phyloP scores from a whole-genome alignment of 2,797 vertebrate species.

The Ctenosaura bakeri region DNA sequence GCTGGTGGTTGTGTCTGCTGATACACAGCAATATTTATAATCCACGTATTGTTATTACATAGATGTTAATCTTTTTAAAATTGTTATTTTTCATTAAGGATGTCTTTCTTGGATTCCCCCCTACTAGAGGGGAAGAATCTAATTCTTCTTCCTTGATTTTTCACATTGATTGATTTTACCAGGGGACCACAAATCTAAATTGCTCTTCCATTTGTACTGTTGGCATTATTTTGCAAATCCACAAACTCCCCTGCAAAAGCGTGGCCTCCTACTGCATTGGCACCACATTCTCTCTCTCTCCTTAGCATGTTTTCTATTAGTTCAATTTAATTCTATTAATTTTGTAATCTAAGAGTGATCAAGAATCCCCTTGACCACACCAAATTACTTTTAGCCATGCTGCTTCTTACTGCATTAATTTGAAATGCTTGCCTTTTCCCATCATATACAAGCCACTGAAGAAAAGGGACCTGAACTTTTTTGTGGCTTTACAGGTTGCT shows the following conservation, averaged over 20 bases:
- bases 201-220: neutral
- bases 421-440: neutral
- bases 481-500: neutral
- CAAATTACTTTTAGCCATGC: constrained; percentile 10
- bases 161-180: neutral
- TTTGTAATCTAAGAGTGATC: neutral
- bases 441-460: neutral
- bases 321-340: constrained; percentile 17
- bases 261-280: neutral
- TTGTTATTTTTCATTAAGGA: neutral
- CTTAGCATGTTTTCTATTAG: neutral
- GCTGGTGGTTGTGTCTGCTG: neutral
- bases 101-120: neutral
- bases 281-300: neutral
- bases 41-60: neutral
- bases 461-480: neutral
- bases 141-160: neutral
- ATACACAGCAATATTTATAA: neutral
- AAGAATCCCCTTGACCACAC: neutral
- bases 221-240: neutral
- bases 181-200: neutral
- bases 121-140: neutral
- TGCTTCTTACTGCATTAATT: constrained; percentile 13
- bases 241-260: neutral
- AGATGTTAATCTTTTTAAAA: neutral